Evolutionary conservation across 2,113 vertebrate species (phyloP).

Genomic region (Urocitellus parryii): DNA sequence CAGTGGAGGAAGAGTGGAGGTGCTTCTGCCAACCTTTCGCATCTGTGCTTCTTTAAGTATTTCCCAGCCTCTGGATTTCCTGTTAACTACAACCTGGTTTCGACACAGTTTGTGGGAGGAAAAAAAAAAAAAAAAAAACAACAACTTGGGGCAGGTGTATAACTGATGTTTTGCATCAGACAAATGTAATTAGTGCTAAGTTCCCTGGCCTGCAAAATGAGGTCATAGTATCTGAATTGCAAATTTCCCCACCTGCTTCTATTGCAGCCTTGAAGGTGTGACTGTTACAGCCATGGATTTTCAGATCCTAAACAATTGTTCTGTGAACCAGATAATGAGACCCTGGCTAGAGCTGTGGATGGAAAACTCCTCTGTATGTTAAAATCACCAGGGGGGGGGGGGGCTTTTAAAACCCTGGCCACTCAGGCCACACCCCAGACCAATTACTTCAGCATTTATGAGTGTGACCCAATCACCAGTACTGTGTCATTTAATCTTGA

Average conservation of each 20-base stretch:
- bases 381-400: neutral
- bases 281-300: neutral
- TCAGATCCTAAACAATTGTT: slow-evolving; percentile 35
- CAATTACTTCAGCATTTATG: neutral
- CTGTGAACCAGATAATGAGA: neutral
- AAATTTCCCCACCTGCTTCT: slow-evolving; percentile 69
- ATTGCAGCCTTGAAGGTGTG: neutral
- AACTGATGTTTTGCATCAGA: slow-evolving; percentile 50
- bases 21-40: neutral
- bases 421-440: neutral
- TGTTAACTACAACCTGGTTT: neutral
- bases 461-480: neutral
- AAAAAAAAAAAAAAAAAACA: neutral
- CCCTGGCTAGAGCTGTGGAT: neutral
- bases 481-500: neutral
- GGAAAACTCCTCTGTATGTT: neutral
- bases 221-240: slow-evolving; percentile 66
- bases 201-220: slow-evolving; percentile 45
- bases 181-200: slow-evolving; percentile 59
- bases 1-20: neutral
- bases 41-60: neutral
- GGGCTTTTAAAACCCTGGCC: neutral
- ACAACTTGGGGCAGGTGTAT: slow-evolving; percentile 5
- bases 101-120: neutral
- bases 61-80: neutral